These are phyloP conservation scores for Contarinia nasturtii DNA, from an alignment of 1,140 invertebrate genomes.

Conservation along the genomic window DNA sequence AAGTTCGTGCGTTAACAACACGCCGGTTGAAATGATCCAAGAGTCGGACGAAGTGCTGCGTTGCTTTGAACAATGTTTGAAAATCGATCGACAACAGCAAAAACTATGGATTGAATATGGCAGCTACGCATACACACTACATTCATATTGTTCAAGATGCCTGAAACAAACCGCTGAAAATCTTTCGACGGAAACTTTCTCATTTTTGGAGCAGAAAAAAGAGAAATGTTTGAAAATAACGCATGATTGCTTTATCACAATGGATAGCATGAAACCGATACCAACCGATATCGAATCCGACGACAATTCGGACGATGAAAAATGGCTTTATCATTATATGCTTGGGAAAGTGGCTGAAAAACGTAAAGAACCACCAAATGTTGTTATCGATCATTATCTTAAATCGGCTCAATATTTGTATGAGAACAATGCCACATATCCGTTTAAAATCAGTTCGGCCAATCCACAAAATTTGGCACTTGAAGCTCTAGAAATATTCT, in stretches of 20 bases:
- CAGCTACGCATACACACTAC: slow-evolving; percentile 9
- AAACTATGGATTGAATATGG: slow-evolving; percentile 12
- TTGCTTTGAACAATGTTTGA: slow-evolving; percentile 10
- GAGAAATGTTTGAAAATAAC: slow-evolving; percentile 59
- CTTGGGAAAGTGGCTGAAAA: slow-evolving; percentile 82
- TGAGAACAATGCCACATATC: slow-evolving; percentile 67
- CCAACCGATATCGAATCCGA: slow-evolving; percentile 25
- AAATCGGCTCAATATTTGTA: slow-evolving; percentile 51
- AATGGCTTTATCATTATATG: slow-evolving; percentile 79
- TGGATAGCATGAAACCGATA: slow-evolving; percentile 34
- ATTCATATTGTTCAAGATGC: slow-evolving; percentile 8
- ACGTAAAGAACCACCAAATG: slow-evolving; percentile 43
- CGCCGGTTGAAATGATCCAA: slow-evolving; percentile 10
- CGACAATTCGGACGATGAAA: slow-evolving; percentile 46
- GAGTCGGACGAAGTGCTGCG: slow-evolving; percentile 8
- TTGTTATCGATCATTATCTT: slow-evolving; percentile 59
- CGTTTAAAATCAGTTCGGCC: slow-evolving; percentile 67
- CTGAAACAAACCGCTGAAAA: slow-evolving; percentile 42
- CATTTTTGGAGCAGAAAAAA: slow-evolving; percentile 51
- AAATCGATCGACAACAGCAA: slow-evolving; percentile 5
- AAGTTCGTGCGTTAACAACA: slow-evolving; percentile 46
- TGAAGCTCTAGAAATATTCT: slow-evolving; percentile 76
- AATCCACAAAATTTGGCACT: slow-evolving; percentile 63
- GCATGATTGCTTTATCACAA: slow-evolving; percentile 53
- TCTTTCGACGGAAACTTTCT: slow-evolving; percentile 58